phyloP scores from a whole-genome alignment of 1,140 invertebrate species.

The Philopotamus ludificatus region DNA sequence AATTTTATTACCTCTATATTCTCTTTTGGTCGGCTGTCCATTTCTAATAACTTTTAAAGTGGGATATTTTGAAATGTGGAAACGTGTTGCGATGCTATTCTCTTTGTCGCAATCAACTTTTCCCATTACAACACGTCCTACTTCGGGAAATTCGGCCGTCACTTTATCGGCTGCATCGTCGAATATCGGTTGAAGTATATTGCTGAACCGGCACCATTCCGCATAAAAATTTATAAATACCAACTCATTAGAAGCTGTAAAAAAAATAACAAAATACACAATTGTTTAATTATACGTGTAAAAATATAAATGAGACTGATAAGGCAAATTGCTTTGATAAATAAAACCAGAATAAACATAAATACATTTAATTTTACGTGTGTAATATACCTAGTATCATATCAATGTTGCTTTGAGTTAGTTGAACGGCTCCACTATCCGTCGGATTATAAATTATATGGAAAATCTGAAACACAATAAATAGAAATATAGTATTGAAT shows the following conservation, averaged over 20 bases:
- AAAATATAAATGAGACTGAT: not conserved
- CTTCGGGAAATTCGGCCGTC: slow-evolving; percentile 73
- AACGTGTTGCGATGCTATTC: slow-evolving; percentile 78
- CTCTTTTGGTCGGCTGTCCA: slow-evolving; percentile 89
- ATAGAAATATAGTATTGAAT: not conserved
- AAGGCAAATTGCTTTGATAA: too few species aligned
- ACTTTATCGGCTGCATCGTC: slow-evolving; percentile 93
- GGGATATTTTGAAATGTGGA: slow-evolving; percentile 98
- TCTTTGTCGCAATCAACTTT: slow-evolving; percentile 97
- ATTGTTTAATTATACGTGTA: too few species aligned
- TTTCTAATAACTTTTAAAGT: slow-evolving; percentile 95
- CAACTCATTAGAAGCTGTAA: slow-evolving; percentile 90
- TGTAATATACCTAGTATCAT: slow-evolving; percentile 73
- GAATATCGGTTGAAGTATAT: slow-evolving; percentile 93
- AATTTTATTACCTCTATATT: slow-evolving; percentile 75
- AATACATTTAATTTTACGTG: slow-evolving; percentile 23
- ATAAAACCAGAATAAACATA: slow-evolving; percentile 36
- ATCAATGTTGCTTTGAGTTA: slow-evolving; percentile 77
- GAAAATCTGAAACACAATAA: slow-evolving; percentile 66
- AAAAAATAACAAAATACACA: slow-evolving; percentile 42
- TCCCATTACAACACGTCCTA: slow-evolving; percentile 86
- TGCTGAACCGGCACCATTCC: slow-evolving; percentile 96
- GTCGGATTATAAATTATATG: slow-evolving; percentile 66
- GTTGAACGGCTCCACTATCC: slow-evolving; percentile 72
- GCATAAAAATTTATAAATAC: slow-evolving; percentile 99